phyloP scores from a whole-genome alignment of 2,888 invertebrate species.

The Xestia rhomboidea region DNA sequence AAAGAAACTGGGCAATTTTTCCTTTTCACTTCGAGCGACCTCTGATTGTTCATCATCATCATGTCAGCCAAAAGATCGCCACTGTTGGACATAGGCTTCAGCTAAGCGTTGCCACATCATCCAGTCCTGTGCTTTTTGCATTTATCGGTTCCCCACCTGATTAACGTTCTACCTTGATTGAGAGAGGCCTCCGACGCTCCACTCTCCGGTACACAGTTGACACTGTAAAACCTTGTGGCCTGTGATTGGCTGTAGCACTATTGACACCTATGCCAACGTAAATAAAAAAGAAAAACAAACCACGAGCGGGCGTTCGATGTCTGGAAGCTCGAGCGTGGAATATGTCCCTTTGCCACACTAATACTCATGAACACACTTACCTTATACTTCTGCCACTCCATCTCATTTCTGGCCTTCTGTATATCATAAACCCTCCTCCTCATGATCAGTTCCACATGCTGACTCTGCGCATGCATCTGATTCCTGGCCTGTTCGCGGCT shows the following conservation, averaged over 20 bases:
- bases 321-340: neutral
- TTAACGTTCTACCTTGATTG: neutral
- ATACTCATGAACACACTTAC: slow-evolving; percentile 64
- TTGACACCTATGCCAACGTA: neutral
- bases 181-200: neutral
- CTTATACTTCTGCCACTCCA: slow-evolving; percentile 95
- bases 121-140: neutral
- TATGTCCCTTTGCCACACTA: neutral
- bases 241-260: neutral
- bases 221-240: neutral
- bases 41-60: neutral
- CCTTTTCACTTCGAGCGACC: neutral
- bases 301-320: neutral
- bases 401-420: slow-evolving; percentile 95
- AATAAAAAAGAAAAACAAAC: neutral
- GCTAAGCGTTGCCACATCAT: neutral
- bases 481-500: slow-evolving; percentile 95
- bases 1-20: neutral
- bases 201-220: neutral
- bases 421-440: slow-evolving; percentile 97
- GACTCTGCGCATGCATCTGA: slow-evolving; percentile 95
- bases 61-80: neutral
- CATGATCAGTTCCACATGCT: slow-evolving; percentile 95
- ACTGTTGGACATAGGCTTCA: neutral
- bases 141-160: neutral